Conservation (phyloP, 1,140 invertebrate genomes). For the Drosophila mojavensis region DNA sequence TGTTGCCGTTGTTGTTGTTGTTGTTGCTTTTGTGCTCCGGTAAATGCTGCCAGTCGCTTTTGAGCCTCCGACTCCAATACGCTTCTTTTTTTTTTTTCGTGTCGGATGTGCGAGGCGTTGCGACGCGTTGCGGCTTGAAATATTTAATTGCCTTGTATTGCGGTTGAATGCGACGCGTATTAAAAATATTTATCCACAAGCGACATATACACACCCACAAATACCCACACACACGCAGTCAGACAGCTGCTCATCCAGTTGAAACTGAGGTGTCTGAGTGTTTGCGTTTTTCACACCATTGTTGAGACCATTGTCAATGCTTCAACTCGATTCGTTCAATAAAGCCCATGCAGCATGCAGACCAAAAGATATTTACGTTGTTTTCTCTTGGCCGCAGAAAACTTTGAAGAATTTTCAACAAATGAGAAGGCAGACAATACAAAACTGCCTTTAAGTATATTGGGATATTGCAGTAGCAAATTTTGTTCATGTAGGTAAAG, state of each 20-base stretch:
- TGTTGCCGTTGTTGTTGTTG: conserved; percentile 27
- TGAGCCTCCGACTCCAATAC: conserved; percentile 40
- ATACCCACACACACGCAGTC: neutral
- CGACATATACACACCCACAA: conserved; percentile 14
- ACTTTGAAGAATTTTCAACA: neutral
- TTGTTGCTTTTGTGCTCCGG: conserved; percentile 41
- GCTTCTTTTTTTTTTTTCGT: conserved; percentile 3
- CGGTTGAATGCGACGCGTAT: conserved; percentile 77
- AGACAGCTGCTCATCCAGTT: conserved; percentile 32
- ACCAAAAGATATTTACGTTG: conserved; percentile 21
- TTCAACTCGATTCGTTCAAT: conserved; percentile 7
- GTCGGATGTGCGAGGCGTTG: conserved; percentile 38
- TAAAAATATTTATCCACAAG: conserved; percentile 78
- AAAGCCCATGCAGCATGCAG: neutral
- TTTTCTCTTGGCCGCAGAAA: neutral
- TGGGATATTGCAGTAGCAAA: too few species aligned
- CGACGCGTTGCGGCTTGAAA: conserved; percentile 61
- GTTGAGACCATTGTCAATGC: conserved; percentile 24
- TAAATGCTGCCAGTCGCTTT: conserved; percentile 53
- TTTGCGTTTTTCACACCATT: conserved; percentile 59
- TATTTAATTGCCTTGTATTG: conserved; percentile 83
- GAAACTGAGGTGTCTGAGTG: conserved; percentile 61
- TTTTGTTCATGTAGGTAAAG: too few species aligned
- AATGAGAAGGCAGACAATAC: neutral
- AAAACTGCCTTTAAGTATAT: too few species aligned